Evolutionary conservation across 2,888 invertebrate genomes (phyloP).

Genomic region (Chrysomela aeneicollis): DNA sequence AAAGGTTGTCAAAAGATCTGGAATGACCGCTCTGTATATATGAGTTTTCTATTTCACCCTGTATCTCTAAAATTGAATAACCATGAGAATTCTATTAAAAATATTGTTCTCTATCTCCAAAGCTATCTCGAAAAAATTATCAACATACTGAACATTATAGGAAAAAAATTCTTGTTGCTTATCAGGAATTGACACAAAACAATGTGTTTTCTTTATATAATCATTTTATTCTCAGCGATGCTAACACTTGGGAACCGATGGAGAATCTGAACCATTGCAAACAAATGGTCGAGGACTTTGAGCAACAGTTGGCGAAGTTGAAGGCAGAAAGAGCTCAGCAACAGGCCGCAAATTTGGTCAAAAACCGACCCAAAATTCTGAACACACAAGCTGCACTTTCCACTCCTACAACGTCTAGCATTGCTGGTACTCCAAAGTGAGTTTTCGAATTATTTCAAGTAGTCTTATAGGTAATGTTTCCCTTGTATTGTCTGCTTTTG

Average conservation of each 20-base stretch:
- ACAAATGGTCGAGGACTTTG: constrained; percentile 80
- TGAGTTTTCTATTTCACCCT: too few relatives aligned
- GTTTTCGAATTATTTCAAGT: not conserved
- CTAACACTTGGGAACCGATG: constrained; percentile 87
- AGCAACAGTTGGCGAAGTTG: constrained; percentile 78
- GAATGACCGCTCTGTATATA: too few relatives aligned
- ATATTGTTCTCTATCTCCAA: too few relatives aligned
- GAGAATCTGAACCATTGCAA: constrained; percentile 80
- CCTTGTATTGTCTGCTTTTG: too few relatives aligned
- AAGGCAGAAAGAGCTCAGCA: constrained; percentile 61
- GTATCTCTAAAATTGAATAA: too few relatives aligned
- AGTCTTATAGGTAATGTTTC: too few relatives aligned
- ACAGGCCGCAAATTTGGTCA: constrained; percentile 56
- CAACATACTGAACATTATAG: too few relatives aligned
- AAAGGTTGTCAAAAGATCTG: too few relatives aligned
- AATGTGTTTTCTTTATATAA: constrained; percentile 19
- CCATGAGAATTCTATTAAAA: too few relatives aligned
- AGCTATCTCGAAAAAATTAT: too few relatives aligned
- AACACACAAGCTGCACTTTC: not conserved
- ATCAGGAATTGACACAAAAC: too few relatives aligned
- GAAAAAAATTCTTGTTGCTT: too few relatives aligned
- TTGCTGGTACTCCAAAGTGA: constrained; percentile 10
- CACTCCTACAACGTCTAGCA: constrained; percentile 15
- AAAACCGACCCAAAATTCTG: constrained; percentile 25
- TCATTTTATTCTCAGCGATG: constrained; percentile 64